Evolutionary conservation across 2,797 vertebrate species (phyloP), one percentile per base, ranked within the genome.

Genomic region (Pangasius djambal): DNA sequence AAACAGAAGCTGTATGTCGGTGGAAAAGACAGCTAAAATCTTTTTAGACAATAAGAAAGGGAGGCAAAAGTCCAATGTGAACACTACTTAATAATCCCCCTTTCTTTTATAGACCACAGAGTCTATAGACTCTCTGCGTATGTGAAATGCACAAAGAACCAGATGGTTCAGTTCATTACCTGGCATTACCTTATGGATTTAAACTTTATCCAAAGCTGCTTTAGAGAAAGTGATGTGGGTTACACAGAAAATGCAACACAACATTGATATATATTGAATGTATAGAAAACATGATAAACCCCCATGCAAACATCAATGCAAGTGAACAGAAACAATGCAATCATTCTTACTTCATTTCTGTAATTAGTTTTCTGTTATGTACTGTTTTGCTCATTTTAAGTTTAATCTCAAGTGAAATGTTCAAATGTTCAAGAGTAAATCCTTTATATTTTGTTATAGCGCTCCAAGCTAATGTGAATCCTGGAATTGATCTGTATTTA

Each of bases 231-330:
- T 40, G 10, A 12, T 34, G 34, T 15, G 3, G 25, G n/a, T 50
- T 50, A 34, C 81, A 83, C 34, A 63, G 34, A 83, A 82, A 72
- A 82, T 72, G 78, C 50, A 72, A 31, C 1, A 57, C 13, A 57
- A 57, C 34, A 61, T 2, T 52, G 25, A 3, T 48, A 5, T 57
- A 20, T 34, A 31, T 81, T n/a, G 59, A 70, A 40, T 83, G 37
- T 70, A 34, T 83, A 74, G 18, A 28, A 67, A 15, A n/a, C 16
- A 61, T 0, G 3, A 48, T 15, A 65, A 57, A 28, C 28, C 18
- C 59, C 40, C 70, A 59, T 85, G 69, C 94, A 92, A 94, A 94
- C 89, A 96, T 95, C 96, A 97, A 97, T 97, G 97, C 97, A 98
- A 96, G 86, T 20, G 13, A 83, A 83, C 92, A 95, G 92, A 92